Evolutionary conservation across 2,888 invertebrate genomes (phyloP).

Genomic region (Phragmatobia fuliginosa): DNA sequence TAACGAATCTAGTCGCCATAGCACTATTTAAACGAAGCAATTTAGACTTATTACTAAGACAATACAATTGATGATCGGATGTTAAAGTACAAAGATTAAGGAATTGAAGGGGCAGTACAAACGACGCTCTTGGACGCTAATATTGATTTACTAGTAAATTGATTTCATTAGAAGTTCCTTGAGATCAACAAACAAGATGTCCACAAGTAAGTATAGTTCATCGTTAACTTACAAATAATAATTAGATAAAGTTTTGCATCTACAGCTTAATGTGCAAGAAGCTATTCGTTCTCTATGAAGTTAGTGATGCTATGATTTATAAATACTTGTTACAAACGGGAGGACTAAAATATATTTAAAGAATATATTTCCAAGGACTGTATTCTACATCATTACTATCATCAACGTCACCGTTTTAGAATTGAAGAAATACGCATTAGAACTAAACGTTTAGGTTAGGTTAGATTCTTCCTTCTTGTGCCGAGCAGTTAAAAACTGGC

Average conservation of each 20-base stretch:
- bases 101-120: conserved; percentile 73
- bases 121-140: conserved; percentile 72
- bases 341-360: too few relatives aligned
- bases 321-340: neutral
- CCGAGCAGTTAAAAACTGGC: too few relatives aligned
- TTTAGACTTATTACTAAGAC: conserved; percentile 71
- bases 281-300: neutral
- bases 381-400: too few relatives aligned
- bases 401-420: too few relatives aligned
- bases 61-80: conserved; percentile 50
- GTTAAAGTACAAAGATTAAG: conserved; percentile 75
- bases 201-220: conserved; percentile 75
- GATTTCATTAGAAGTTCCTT: conserved; percentile 77
- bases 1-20: conserved; percentile 85
- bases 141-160: conserved; percentile 80
- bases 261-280: neutral
- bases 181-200: conserved; percentile 70
- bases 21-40: conserved; percentile 82
- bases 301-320: neutral
- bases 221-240: neutral
- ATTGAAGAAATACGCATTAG: too few relatives aligned
- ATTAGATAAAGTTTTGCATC: neutral
- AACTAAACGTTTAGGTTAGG: too few relatives aligned
- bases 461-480: too few relatives aligned
- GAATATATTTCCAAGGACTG: too few relatives aligned